Percentiles rank a stretch among this genome's conserved stretches.
These are phyloP conservation scores for Perca schrenkii DNA, from an alignment of 2,113 vertebrate genomes.

Conservation along the genomic window DNA sequence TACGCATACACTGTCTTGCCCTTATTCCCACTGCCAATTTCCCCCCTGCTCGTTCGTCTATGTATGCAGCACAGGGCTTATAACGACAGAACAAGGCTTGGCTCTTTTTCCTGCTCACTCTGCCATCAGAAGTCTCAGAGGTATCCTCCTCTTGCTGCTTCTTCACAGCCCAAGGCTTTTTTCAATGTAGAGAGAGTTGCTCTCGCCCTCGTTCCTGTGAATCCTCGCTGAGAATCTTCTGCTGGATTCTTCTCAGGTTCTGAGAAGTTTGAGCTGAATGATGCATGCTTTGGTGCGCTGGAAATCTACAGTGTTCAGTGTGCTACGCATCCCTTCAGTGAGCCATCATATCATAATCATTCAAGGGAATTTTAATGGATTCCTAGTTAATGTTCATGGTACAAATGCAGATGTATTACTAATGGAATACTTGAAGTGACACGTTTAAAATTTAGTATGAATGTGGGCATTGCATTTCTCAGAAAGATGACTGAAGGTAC, in stretches of 20 bases:
- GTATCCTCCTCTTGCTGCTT: slow-evolving; percentile 69
- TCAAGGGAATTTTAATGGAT: slow-evolving; percentile 38
- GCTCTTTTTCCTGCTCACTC: slow-evolving; percentile 66
- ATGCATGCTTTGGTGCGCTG: slow-evolving; percentile 42
- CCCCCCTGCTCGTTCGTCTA: slow-evolving; percentile 51
- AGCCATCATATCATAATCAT: slow-evolving; percentile 36
- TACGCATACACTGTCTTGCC: slow-evolving; percentile 65
- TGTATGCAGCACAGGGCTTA: slow-evolving; percentile 63
- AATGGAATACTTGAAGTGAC: slow-evolving; percentile 12
- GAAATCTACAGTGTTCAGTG: slow-evolving; percentile 25
- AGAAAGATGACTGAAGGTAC: slow-evolving; percentile 1
- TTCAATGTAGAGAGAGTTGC: slow-evolving; percentile 61
- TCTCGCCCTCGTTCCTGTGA: slow-evolving; percentile 54
- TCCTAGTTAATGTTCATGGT: slow-evolving; percentile 35
- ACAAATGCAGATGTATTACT: neutral
- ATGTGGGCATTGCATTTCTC: slow-evolving; percentile 2
- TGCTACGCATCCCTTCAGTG: neutral
- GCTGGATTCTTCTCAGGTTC: slow-evolving; percentile 53
- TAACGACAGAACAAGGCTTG: slow-evolving; percentile 67
- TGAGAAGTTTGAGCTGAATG: slow-evolving; percentile 60
- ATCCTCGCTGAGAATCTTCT: slow-evolving; percentile 56
- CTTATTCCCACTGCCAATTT: slow-evolving; percentile 78
- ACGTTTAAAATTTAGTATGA: slow-evolving; percentile 34
- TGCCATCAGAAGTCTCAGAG: slow-evolving; percentile 72
- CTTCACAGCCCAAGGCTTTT: slow-evolving; percentile 67